Conservation (phyloP, 2,888 invertebrate species). For the Nycteola revayana region DNA sequence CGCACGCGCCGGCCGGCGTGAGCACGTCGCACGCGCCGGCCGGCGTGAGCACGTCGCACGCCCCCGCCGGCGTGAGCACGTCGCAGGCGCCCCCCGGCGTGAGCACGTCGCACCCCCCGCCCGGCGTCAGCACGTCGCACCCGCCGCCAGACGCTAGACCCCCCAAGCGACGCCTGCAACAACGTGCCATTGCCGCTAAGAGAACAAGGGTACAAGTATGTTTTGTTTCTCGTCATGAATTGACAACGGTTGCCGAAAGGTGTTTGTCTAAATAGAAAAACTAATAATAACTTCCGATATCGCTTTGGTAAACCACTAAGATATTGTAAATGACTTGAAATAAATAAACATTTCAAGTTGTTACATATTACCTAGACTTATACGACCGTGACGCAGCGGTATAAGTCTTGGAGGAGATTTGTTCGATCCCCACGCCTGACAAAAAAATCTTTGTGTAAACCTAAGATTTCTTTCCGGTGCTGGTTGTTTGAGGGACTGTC, state of each 20-base stretch:
- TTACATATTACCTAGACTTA: too few species aligned
- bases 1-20: constrained; percentile 38
- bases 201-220: constrained; percentile 78
- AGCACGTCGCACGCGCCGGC: constrained; percentile 43
- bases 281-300: too few species aligned
- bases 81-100: constrained; percentile 37
- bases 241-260: too few species aligned
- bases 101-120: constrained; percentile 44
- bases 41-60: constrained; percentile 49
- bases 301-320: neutral
- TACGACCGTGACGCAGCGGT: too few species aligned
- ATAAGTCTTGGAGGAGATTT: too few species aligned
- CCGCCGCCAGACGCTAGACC: constrained; percentile 65
- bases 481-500: too few species aligned
- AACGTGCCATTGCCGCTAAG: constrained; percentile 72
- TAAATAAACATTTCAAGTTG: neutral
- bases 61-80: constrained; percentile 43
- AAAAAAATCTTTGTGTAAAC: too few species aligned
- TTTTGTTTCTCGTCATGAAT: constrained; percentile 2
- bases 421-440: too few species aligned
- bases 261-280: too few species aligned
- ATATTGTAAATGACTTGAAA: too few species aligned
- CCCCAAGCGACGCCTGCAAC: constrained; percentile 62
- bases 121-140: constrained; percentile 50
- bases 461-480: too few species aligned